Percentiles rank a stretch among this genome's conserved stretches.
These are phyloP conservation scores for Amphimedon queenslandica DNA, from an alignment of 37 sponge, comb jelly and placozoan genomes.

Conservation along the genomic window DNA sequence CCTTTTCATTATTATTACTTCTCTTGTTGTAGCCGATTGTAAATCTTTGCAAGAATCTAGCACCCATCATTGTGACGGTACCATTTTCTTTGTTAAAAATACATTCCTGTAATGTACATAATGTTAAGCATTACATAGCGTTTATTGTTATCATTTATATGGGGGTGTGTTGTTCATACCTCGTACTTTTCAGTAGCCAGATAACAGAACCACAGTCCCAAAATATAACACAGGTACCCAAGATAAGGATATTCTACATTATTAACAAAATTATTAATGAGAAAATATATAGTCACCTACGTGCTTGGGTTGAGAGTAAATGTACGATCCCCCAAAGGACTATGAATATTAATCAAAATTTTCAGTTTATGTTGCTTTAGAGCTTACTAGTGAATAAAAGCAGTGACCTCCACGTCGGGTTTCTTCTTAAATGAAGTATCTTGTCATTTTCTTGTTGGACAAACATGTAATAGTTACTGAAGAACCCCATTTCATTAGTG, in stretches of 20 bases:
- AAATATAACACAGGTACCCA: slow-evolving; percentile 26
- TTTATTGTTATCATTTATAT: background rate
- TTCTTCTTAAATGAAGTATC: slow-evolving; percentile 47
- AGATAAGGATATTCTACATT: slow-evolving; percentile 26
- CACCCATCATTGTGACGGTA: slow-evolving; percentile 45
- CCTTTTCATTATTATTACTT: slow-evolving; percentile 17
- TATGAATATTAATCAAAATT: background rate
- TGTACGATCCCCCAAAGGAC: slow-evolving; percentile 1
- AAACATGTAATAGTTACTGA: slow-evolving; percentile 29
- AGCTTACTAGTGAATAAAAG: slow-evolving; percentile 32
- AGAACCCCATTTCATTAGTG: slow-evolving; percentile 15
- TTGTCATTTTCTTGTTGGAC: slow-evolving; percentile 20
- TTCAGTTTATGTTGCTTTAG: background rate
- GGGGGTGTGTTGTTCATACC: too few relatives aligned
- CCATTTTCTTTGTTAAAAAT: slow-evolving; percentile 53
- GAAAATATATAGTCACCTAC: too few relatives aligned
- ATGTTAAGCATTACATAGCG: background rate
- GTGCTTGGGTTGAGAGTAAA: background rate
- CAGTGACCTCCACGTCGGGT: slow-evolving; percentile 57
- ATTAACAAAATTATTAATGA: too few relatives aligned
- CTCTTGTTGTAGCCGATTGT: slow-evolving; percentile 43
- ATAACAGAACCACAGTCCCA: slow-evolving; percentile 56
- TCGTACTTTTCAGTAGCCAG: slow-evolving; percentile 65
- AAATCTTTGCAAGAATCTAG: slow-evolving; percentile 46
- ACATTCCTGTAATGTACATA: slow-evolving; percentile 28